These are phyloP conservation scores for Lucinisca nassula DNA, from an alignment of 2,888 invertebrate species.

Conservation along the genomic window DNA sequence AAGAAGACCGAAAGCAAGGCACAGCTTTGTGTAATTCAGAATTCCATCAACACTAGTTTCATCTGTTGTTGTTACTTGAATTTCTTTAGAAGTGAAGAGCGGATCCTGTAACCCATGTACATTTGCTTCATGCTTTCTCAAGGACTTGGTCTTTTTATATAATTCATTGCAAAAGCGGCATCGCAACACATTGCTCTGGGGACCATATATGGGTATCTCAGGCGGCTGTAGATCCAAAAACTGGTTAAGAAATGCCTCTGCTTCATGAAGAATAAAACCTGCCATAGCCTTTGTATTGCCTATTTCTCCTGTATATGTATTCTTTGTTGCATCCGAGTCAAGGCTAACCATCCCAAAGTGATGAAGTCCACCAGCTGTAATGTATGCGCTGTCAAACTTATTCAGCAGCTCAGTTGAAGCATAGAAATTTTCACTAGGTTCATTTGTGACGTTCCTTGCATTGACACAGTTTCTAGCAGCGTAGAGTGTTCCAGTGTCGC, in stretches of 20 bases:
- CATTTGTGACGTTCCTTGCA: slow-evolving; percentile 52
- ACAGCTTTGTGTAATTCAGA: slow-evolving; percentile 26
- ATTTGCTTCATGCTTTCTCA: slow-evolving; percentile 36
- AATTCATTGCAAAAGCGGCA: slow-evolving; percentile 42
- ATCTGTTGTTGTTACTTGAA: neutral
- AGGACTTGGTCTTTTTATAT: slow-evolving; percentile 32
- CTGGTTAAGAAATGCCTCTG: neutral
- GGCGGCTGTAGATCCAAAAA: neutral
- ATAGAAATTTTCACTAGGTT: slow-evolving; percentile 49
- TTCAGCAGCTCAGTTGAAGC: slow-evolving; percentile 40
- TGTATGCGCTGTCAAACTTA: slow-evolving; percentile 40
- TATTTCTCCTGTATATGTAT: slow-evolving; percentile 26
- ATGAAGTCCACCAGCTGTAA: slow-evolving; percentile 33
- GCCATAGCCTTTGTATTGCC: slow-evolving; percentile 31
- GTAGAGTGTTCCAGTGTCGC: slow-evolving; percentile 33
- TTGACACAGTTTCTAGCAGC: slow-evolving; percentile 50
- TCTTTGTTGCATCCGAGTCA: neutral
- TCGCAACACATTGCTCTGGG: slow-evolving; percentile 8
- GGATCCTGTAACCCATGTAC: slow-evolving; percentile 33
- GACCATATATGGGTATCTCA: slow-evolving; percentile 39
- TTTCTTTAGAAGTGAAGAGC: neutral
- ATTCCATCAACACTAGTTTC: slow-evolving; percentile 1
- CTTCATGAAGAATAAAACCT: neutral
- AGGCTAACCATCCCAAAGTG: slow-evolving; percentile 42
- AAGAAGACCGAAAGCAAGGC: slow-evolving; percentile 26